Conservation (phyloP, 2,888 invertebrate genomes). For the Parnassius smintheus region DNA sequence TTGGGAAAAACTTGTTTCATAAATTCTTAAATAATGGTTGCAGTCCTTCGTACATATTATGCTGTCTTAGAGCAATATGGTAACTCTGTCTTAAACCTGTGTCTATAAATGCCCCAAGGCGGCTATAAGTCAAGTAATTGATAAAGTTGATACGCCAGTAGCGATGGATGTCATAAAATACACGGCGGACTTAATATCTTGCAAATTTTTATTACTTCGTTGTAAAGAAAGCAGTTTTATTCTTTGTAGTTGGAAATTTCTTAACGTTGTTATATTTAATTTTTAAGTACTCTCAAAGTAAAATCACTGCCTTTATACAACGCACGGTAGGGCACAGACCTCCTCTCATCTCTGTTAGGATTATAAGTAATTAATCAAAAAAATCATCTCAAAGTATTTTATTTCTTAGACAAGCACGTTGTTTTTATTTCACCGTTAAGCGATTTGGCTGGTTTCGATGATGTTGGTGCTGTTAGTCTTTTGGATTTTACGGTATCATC, state of each 20-base stretch:
- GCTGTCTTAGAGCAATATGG: constrained; percentile 1
- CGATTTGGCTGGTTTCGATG: too few species aligned
- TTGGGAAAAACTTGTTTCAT: too few species aligned
- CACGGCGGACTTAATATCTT: constrained; percentile 14
- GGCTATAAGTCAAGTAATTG: constrained; percentile 12
- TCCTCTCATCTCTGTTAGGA: too few species aligned
- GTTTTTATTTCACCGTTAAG: too few species aligned
- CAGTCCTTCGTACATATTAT: not conserved
- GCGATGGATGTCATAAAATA: constrained; percentile 19
- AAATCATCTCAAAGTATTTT: too few species aligned
- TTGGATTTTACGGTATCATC: too few species aligned
- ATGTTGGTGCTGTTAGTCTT: too few species aligned
- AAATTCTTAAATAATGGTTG: not conserved
- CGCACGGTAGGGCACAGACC: too few species aligned
- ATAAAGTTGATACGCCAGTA: constrained; percentile 11
- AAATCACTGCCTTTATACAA: too few species aligned
- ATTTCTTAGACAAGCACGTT: too few species aligned
- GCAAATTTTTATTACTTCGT: constrained; percentile 17
- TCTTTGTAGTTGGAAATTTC: constrained; percentile 4
- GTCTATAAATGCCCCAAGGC: constrained; percentile 8
- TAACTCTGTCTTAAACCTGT: constrained; percentile 2
- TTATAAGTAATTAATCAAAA: too few species aligned
- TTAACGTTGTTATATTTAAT: not conserved
- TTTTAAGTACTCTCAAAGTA: too few species aligned
- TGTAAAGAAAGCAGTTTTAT: constrained; percentile 7